Conservation (phyloP, 2,797 vertebrate genomes). For the Gymnocypris eckloni region DNA sequence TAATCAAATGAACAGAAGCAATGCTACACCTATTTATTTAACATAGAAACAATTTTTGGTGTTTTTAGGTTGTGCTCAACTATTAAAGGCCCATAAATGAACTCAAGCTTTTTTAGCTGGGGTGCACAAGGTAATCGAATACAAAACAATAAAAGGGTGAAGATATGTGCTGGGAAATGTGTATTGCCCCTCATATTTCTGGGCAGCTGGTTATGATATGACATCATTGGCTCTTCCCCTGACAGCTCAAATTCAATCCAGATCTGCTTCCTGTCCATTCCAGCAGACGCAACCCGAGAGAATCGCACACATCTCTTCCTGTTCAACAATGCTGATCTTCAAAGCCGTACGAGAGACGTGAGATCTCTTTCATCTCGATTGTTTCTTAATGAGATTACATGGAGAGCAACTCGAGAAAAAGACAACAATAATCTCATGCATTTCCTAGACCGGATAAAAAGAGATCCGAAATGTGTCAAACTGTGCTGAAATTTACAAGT, state of each 20-base stretch:
- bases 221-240: conserved; percentile 66
- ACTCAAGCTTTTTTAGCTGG: neutral
- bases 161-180: conserved; percentile 63
- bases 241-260: conserved; percentile 62
- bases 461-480: neutral
- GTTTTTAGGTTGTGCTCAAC: neutral
- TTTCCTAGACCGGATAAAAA: neutral
- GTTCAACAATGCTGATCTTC: conserved; percentile 2
- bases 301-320: conserved; percentile 8
- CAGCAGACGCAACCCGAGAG: conserved; percentile 20
- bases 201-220: conserved; percentile 61
- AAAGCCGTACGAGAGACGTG: neutral
- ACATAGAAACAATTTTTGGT: neutral
- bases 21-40: neutral
- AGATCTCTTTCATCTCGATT: neutral
- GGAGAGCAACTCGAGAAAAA: neutral
- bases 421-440: neutral
- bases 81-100: neutral
- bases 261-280: conserved; percentile 34
- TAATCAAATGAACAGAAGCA: neutral
- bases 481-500: neutral
- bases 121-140: neutral
- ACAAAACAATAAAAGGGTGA: conserved; percentile 9
- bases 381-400: neutral
- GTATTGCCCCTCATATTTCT: conserved; percentile 66